These are phyloP conservation scores for Falco berigora DNA, from an alignment of 2,797 vertebrate genomes.

Conservation along the genomic window DNA sequence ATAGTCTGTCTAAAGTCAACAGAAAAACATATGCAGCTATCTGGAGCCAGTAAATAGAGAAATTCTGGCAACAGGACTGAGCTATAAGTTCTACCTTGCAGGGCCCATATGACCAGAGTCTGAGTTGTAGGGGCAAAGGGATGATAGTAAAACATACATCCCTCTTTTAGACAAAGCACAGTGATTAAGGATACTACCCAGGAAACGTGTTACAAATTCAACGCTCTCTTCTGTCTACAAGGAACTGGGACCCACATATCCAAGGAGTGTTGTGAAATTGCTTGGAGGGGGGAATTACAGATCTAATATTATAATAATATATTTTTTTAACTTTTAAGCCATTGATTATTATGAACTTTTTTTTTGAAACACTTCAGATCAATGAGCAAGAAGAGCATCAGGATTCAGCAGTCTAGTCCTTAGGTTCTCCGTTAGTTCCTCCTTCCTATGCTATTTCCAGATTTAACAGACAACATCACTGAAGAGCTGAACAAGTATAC, in stretches of 20 bases:
- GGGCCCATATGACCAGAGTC: not conserved
- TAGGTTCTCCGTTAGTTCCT: not conserved
- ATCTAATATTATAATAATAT: too few relatives aligned
- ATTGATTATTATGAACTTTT: not conserved
- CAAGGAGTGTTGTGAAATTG: not conserved
- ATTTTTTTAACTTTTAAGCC: not conserved
- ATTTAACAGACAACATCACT: not conserved
- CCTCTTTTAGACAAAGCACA: not conserved
- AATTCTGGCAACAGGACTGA: not conserved
- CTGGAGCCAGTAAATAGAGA: not conserved
- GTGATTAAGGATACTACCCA: not conserved
- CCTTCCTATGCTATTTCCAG: not conserved
- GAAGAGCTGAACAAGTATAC: not conserved
- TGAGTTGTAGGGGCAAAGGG: accelerated
- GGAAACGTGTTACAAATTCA: not conserved
- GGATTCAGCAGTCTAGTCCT: not conserved
- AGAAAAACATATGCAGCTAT: not conserved
- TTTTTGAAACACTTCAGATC: not conserved
- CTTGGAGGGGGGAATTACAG: too few relatives aligned
- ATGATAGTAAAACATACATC: not conserved
- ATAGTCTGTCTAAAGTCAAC: not conserved
- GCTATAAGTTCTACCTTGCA: not conserved
- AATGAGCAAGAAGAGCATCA: not conserved
- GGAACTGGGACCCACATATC: not conserved
- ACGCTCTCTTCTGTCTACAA: not conserved